Percentiles rank a stretch among this genome's conserved stretches.
phyloP scores from a whole-genome alignment of 2,113 vertebrate species.

The Rhinolophus sinicus region DNA sequence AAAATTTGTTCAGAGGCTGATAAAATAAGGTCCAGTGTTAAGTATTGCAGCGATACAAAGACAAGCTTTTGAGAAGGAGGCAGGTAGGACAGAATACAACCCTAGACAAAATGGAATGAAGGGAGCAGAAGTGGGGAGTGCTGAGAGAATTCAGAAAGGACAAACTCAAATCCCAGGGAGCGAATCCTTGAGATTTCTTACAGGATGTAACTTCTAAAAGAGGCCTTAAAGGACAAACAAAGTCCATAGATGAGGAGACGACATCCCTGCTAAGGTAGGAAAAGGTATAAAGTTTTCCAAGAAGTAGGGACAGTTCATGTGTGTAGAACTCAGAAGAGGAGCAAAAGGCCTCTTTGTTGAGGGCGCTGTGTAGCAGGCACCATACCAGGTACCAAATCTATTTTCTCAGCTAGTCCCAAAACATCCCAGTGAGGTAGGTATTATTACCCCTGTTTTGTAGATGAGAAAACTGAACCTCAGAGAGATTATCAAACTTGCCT shows the following conservation, averaged over 20 bases:
- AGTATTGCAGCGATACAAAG: background rate
- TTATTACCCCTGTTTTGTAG: background rate
- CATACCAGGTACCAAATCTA: background rate
- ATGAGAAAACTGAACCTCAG: background rate
- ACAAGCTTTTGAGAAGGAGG: background rate
- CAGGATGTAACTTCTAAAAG: background rate
- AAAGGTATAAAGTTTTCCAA: background rate
- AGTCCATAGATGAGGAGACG: background rate
- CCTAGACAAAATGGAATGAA: background rate
- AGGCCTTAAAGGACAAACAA: background rate
- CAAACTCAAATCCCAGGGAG: background rate
- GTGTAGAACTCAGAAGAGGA: background rate
- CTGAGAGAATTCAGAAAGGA: background rate
- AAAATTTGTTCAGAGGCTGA: constrained; percentile 5
- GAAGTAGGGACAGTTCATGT: background rate
- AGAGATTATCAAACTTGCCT: background rate
- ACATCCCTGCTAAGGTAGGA: background rate
- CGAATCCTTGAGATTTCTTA: background rate
- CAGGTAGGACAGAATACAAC: background rate
- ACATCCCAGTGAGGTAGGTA: background rate
- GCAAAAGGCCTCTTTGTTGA: background rate
- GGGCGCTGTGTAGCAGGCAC: background rate
- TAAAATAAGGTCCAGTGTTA: constrained; percentile 8
- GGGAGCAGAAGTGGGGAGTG: background rate
- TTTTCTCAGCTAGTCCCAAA: background rate